Evolutionary conservation across 2,113 vertebrate species (phyloP).

Genomic region (Boulengeromyrus knoepffleri): DNA sequence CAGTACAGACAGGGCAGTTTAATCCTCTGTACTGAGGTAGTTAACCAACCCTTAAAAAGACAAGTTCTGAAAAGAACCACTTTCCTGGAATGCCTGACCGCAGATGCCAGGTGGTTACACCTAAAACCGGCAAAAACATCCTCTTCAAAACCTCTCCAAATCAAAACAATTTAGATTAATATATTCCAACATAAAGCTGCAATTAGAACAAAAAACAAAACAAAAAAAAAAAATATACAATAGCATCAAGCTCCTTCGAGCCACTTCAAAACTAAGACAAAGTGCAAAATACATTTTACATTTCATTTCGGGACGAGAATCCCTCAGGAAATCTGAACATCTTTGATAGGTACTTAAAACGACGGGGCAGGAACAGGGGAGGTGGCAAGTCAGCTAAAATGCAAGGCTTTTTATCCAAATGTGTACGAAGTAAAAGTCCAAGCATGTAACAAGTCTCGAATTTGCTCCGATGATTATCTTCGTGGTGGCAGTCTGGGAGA

Average conservation of each 20-base stretch:
- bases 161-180: constrained; percentile 73
- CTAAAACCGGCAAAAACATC: constrained; percentile 70
- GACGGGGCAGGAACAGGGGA: constrained; percentile 16
- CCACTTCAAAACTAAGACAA: constrained; percentile 45
- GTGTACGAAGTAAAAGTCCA: constrained; percentile 26
- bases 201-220: constrained; percentile 32
- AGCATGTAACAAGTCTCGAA: constrained; percentile 20
- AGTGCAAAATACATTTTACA: constrained; percentile 47
- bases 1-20: constrained; percentile 81
- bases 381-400: constrained; percentile 16
- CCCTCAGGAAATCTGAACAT: constrained; percentile 31
- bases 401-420: constrained; percentile 22
- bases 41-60: constrained; percentile 82
- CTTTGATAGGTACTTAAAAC: constrained; percentile 30
- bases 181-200: constrained; percentile 40
- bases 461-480: constrained; percentile 26
- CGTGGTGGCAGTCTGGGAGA: constrained; percentile 36
- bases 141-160: constrained; percentile 62
- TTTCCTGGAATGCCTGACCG: constrained; percentile 81
- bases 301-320: constrained; percentile 38
- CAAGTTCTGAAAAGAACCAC: constrained; percentile 80
- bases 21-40: constrained; percentile 93
- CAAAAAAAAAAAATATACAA: constrained; percentile 32
- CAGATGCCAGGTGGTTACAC: constrained; percentile 78
- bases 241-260: constrained; percentile 40